Evolutionary conservation across 2,113 vertebrate species (phyloP).

Genomic region (Trinectes maculatus): DNA sequence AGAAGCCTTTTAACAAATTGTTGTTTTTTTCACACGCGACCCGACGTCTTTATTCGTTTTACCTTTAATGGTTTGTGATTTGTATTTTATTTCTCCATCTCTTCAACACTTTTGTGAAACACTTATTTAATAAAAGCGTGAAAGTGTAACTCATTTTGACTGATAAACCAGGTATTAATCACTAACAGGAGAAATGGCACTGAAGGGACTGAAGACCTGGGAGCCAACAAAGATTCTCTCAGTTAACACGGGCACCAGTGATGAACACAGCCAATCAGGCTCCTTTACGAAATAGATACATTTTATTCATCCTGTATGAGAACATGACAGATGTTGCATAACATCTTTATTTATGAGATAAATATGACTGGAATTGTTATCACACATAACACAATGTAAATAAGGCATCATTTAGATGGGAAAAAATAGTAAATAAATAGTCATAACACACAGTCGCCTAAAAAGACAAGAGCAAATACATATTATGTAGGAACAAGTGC

Average conservation of each 20-base stretch:
- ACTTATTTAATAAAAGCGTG: constrained; percentile 58
- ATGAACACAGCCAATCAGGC: too few relatives aligned
- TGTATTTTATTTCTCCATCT: constrained; percentile 57
- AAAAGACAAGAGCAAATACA: constrained; percentile 5
- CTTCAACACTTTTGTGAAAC: constrained; percentile 54
- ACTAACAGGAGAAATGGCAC: constrained; percentile 39
- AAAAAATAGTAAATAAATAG: not conserved
- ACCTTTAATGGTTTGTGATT: constrained; percentile 45
- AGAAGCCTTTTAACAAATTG: too few relatives aligned
- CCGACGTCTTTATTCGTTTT: constrained; percentile 39
- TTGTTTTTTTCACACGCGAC: not conserved
- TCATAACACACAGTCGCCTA: not conserved
- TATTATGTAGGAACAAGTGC: not conserved
- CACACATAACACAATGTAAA: constrained; percentile 9
- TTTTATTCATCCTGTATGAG: too few relatives aligned
- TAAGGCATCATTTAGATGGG: not conserved
- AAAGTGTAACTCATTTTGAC: constrained; percentile 40
- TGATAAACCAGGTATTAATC: constrained; percentile 58
- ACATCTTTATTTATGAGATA: too few relatives aligned
- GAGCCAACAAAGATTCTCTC: too few relatives aligned
- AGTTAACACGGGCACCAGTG: too few relatives aligned
- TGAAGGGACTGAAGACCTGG: constrained; percentile 16
- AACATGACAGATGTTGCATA: too few relatives aligned
- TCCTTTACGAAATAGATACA: too few relatives aligned
- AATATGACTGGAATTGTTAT: too few relatives aligned